These are phyloP conservation scores for Alentia gelatinosa DNA, from an alignment of 2,888 invertebrate species.

Conservation along the genomic window DNA sequence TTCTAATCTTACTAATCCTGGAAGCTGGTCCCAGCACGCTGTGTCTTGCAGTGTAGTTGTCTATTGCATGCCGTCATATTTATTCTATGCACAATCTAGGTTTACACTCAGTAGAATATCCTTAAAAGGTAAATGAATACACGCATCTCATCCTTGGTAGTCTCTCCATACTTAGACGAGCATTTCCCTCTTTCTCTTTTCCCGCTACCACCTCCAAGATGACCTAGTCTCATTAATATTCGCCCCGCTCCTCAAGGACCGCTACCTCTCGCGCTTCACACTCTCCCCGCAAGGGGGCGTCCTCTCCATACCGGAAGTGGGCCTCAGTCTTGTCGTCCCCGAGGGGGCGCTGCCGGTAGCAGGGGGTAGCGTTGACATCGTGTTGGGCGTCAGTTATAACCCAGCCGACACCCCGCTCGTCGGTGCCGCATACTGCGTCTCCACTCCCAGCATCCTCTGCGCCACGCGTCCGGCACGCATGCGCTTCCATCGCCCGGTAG, in stretches of 20 bases:
- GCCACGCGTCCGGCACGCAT: neutral
- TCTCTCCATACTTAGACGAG: no score
- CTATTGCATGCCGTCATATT: no score
- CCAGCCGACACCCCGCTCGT: neutral
- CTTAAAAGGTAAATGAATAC: no score
- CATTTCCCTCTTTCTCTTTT: neutral
- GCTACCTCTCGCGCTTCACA: conserved; percentile 28
- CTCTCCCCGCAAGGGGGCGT: neutral
- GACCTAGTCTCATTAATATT: conserved; percentile 46
- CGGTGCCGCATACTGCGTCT: neutral
- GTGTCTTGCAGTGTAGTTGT: no score
- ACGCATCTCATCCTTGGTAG: no score
- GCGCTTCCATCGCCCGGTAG: conserved; percentile 1
- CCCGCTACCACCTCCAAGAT: neutral
- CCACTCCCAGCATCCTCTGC: conserved; percentile 20
- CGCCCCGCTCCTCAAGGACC: conserved; percentile 47
- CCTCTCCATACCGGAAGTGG: conserved; percentile 40
- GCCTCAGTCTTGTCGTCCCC: conserved; percentile 5
- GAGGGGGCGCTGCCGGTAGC: neutral
- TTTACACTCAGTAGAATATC: no score
- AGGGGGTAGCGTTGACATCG: neutral
- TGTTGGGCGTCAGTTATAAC: conserved; percentile 37
- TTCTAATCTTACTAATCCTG: no score
- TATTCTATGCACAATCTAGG: no score
- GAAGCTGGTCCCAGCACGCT: no score